A percentile compares a stretch with the other conserved stretches of the same genome.
These are phyloP conservation scores for Lasioglossum calceatum DNA, from an alignment of 2,888 invertebrate species.

Conservation along the genomic window DNA sequence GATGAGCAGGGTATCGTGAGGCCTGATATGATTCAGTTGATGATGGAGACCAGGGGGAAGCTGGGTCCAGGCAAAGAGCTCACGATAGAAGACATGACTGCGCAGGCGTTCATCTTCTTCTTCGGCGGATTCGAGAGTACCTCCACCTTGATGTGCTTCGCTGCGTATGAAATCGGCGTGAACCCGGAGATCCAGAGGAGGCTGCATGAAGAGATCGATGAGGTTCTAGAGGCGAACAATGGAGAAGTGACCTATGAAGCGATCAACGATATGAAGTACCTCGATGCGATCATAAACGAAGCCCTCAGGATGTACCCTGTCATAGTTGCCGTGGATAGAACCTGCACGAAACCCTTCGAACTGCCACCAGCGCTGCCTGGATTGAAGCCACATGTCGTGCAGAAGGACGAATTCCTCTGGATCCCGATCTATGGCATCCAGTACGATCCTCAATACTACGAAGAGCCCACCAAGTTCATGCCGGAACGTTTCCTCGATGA, in stretches of 20 bases:
- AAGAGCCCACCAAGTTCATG: constrained; percentile 82
- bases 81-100: constrained; percentile 82
- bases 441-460: constrained; percentile 79
- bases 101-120: constrained; percentile 84
- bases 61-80: constrained; percentile 49
- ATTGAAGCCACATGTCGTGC: constrained; percentile 73
- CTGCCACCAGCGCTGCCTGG: constrained; percentile 78
- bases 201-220: constrained; percentile 76
- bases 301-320: constrained; percentile 77
- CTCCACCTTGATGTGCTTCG: constrained; percentile 74
- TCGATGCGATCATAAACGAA: constrained; percentile 85
- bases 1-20: constrained; percentile 77
- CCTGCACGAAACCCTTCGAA: constrained; percentile 78
- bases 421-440: constrained; percentile 82
- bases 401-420: constrained; percentile 76
- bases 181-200: constrained; percentile 84
- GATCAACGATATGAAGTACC: constrained; percentile 85
- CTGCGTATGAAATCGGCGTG: constrained; percentile 75
- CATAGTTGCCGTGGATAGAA: constrained; percentile 73
- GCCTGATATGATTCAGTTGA: constrained; percentile 87
- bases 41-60: constrained; percentile 84
- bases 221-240: constrained; percentile 65
- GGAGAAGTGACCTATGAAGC: constrained; percentile 83
- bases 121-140: constrained; percentile 79
- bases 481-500: constrained; percentile 81